Evolutionary conservation across 1,140 invertebrate genomes (phyloP), one percentile per base, ranked within the genome.

Genomic region (Zaprionus capensis): DNA sequence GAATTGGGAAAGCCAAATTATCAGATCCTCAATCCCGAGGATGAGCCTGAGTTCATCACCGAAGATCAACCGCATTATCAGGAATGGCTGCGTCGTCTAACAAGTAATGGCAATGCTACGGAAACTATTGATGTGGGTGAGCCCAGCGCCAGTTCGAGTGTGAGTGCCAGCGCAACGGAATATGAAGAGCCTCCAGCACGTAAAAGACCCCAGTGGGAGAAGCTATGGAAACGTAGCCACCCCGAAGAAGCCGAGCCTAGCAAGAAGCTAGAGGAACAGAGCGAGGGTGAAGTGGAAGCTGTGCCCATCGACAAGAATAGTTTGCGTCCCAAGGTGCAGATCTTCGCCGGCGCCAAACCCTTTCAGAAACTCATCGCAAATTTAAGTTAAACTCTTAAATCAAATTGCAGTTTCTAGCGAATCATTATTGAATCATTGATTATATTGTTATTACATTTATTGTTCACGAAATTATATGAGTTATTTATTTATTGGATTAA

Each of bases 1-100:
- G 91, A 92, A 38, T 68, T 92, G 41, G 91, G 91, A 6, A 71
- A 74, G 0, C 81, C 91, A 34, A 88, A 90, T 44, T 92, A 92
- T 69, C 74, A 86, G 61, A 92, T 92, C 4, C 66, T 92, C 0
- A 92, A 92, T 57, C 81, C 91, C 2, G 74, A 92, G 26, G 91
- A 91, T 20, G 67, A 85, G 46, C 84, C 88, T 2, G 91, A 92
- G 59, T 90, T 78, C 36, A 92, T 92, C 1, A 92, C 91, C 0
- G 74, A 80, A 0, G 87, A 92, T 79, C 91, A 92, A 31, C 91
- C 91, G 1, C 78, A 92, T 1, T 92, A 92, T 46, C 75, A 66
- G 24, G 81, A 79, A 22, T 79, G 78, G 84, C 69, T 88, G 1
- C 53, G 44, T 14, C 78, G 75, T 1, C 22, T 88, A 4, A 88